Evolutionary conservation across 2,888 invertebrate genomes (phyloP).

Genomic region (Operophtera brumata): DNA sequence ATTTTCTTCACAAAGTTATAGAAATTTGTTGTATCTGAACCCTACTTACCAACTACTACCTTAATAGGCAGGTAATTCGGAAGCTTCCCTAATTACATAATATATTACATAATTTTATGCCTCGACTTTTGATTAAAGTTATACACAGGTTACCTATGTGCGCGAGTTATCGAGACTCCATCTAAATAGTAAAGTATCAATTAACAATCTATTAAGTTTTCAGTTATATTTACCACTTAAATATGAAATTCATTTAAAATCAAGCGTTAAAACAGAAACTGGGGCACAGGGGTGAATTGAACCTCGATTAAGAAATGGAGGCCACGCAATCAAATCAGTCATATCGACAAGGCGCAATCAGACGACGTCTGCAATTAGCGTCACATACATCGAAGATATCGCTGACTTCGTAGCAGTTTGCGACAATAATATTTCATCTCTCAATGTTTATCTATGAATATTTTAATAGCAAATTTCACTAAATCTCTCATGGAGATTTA

Average conservation of each 20-base stretch:
- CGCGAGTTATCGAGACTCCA: no score
- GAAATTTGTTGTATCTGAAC: constrained; percentile 9
- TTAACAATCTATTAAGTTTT: background rate
- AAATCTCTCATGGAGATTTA: constrained; percentile 33
- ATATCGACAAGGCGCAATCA: constrained; percentile 58
- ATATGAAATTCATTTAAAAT: constrained; percentile 21
- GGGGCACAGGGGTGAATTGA: constrained; percentile 30
- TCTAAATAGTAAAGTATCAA: no score
- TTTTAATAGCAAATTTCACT: constrained; percentile 30
- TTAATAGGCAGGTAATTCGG: background rate
- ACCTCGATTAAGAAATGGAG: constrained; percentile 34
- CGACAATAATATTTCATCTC: constrained; percentile 14
- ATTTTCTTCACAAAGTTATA: constrained; percentile 16
- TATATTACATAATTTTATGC: background rate
- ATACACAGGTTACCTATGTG: background rate
- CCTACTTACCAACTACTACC: background rate
- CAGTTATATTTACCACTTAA: background rate
- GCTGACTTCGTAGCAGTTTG: constrained; percentile 1
- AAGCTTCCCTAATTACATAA: background rate
- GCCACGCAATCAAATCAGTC: constrained; percentile 58
- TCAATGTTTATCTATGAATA: constrained; percentile 26
- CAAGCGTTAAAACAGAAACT: constrained; percentile 18
- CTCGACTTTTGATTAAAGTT: background rate
- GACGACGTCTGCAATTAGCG: constrained; percentile 49
- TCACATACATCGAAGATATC: constrained; percentile 31